Evolutionary conservation across 2,888 invertebrate species (phyloP), one percentile per base, ranked within the genome.

Genomic region (Apodemia duryi): DNA sequence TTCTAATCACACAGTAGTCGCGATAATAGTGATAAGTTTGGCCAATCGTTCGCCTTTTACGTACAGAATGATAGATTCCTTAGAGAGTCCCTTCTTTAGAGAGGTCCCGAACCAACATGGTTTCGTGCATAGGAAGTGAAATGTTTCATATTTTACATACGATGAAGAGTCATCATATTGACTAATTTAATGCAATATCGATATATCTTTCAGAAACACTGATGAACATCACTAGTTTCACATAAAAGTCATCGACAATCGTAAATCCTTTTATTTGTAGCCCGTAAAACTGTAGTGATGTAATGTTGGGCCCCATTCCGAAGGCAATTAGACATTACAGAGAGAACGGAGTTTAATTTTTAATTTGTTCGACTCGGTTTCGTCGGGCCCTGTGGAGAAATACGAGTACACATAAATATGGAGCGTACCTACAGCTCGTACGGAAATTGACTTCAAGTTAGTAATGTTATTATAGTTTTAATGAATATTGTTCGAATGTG

Each of bases 211-310:
- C 11, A 54, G 11, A 54, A 54, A 54, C 29, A 29, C 21, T 2
- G 11, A 61, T 41, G n/a, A 54, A 51, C 51, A 46, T 54, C 38
- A 62, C 78, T 76, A 72, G 76, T 75, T 74, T 76, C 73, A 73
- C 74, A 77, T 79, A 74, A 78, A 79, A 75, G 74, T 77, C 74
- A 73, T 74, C 67, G 61, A 70, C 68, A 73, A 68, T 83, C 79
- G 77, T 83, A 80, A 77, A 75, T 66, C 71, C 43, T 74, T 68
- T 74, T 75, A 68, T 75, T 72, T 74, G 76, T 77, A 71, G 73
- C 72, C 71, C 69, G 78, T 78, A 80, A 80, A 70, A 63, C 49
- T 35, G 61, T 65, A 57, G 57, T 63, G 32, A 32, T 57, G 57
- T 57, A 54, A 54, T 29, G 54, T 66, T 51, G 67, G 62, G 63